Conservation (phyloP, 2,888 invertebrate species). For the Mythimna impura region DNA sequence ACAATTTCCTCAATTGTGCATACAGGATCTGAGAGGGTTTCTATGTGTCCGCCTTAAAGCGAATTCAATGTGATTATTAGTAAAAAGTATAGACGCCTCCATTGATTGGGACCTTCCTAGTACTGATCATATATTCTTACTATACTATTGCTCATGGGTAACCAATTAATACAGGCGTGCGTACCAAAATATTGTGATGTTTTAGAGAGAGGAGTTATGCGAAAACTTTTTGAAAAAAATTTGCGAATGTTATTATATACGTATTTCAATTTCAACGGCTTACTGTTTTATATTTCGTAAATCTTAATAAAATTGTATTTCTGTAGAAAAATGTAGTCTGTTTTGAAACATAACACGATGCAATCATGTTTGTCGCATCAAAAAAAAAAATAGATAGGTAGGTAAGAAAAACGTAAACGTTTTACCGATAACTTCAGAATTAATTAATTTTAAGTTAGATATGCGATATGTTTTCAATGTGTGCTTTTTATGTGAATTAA, state of each 20-base stretch:
- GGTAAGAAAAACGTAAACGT: background rate
- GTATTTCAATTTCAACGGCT: background rate
- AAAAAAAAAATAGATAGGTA: accelerated
- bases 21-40: too few species aligned
- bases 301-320: background rate
- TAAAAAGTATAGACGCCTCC: conserved; percentile 5
- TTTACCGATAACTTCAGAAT: background rate
- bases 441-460: background rate
- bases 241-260: background rate
- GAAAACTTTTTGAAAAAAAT: background rate
- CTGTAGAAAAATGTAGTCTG: background rate
- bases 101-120: background rate
- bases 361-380: background rate
- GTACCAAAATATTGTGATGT: conserved; percentile 15
- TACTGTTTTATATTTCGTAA: background rate
- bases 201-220: conserved; percentile 5
- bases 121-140: background rate
- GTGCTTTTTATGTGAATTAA: background rate
- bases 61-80: conserved; percentile 24
- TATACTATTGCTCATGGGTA: background rate
- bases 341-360: background rate
- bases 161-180: conserved; percentile 11
- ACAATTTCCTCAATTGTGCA: too few species aligned
- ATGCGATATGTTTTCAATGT: background rate
- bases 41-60: conserved; percentile 5